Base-by-base conservation (phyloP, 30 jellyfish, hydroid and myxozoan species). In the Phacellophora camtschatica region DNA sequence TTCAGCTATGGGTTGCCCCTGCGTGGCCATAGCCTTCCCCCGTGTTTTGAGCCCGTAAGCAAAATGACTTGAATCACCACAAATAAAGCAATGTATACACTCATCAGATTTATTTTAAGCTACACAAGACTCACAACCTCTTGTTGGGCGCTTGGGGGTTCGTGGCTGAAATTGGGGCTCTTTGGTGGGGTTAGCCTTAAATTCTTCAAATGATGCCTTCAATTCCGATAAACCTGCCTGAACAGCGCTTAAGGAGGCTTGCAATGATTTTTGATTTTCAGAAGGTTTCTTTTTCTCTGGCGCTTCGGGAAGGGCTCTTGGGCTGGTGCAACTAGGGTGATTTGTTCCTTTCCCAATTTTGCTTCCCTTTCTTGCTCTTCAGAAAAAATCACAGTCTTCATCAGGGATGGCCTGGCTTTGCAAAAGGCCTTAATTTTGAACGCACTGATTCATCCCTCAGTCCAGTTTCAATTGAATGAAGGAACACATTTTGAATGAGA, bases 381-480 rank as follows among this genome's bases (percentile, higher is more conserved):
- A 24, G 61, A 51, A 12, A 81, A 64, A 35, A 65, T 61, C 23
- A 64, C 29, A 6, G 24, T 67, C 69, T 19, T 81, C 84, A 81
- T 79, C 88, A 76, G 62, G 56, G 28, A 62, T 37, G 29, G 63
- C 35, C 31, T 56, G 63, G 58, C 57, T 59, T 74, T 74, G 87
- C 37, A 74, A 59, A 53, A 74, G 16, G 77, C 74, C 77, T 57
- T 56, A 74, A 9, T 22, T 39, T 22, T 39, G 62, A 29, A 61
- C 82, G 90, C 45, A 77, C 59, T 31, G 90, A 29, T 25, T 59
- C 82, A 77, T 49, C 71, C 43, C 53, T 10, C 82, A 77, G 62
- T 9, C 90, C 90, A 25, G 90, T 77, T 65, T 77, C 90, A 48
- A 59, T 46, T 41, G 90, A 77, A 24, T 46, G 73, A 22, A 28